Evolutionary conservation across 2,888 invertebrate species (phyloP), one percentile per base, ranked within the genome.

Genomic region (Synanthedon andrenaeformis): DNA sequence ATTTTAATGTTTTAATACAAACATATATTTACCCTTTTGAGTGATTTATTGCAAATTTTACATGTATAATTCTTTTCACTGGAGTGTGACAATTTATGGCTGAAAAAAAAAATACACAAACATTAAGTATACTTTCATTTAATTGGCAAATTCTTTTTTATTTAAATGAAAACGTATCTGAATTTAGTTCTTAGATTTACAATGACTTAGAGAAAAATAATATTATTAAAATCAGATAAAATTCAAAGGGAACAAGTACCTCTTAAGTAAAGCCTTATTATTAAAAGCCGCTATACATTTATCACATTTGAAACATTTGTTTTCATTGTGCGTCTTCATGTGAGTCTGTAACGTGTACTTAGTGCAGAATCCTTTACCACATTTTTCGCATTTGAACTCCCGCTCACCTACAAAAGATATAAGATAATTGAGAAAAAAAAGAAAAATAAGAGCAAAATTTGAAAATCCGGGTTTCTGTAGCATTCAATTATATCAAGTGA

Each of bases 41-140:
- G 82, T 49, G 64, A 63, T 59, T 78, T 81, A 52, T 58, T 73
- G 61, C 83, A 83, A 51, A 70, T 57, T 3, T 72, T 59, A 59
- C 83, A 83, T 51, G 68, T 51, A 58, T 61, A 58, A 41, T 64
- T 69, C 57, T 58, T 74, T 41, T 61, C 63, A 19, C 64, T 62
- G 1, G 55, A 54, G 56, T 82, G 82, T 14, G 49, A 51, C 28
- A 49, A 0, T 63, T 66, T 62, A 52, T 82, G 82, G 11, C 80
- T 81, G 73, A 61, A 79, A 77, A 53, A 77, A 53, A 35, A 35
- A 10, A 53, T 42, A 51, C 5, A n/a, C 3, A 45, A 5, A 45
- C 11, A 45, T 45, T 45, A 45, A 45, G 13, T 14, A 45, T 6
- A 45, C 14, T 13, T 45, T 45, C 5, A 42, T 42, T 42, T 42